Conservation (phyloP, 2,797 vertebrate species). For the Pagetopsis macropterus region DNA sequence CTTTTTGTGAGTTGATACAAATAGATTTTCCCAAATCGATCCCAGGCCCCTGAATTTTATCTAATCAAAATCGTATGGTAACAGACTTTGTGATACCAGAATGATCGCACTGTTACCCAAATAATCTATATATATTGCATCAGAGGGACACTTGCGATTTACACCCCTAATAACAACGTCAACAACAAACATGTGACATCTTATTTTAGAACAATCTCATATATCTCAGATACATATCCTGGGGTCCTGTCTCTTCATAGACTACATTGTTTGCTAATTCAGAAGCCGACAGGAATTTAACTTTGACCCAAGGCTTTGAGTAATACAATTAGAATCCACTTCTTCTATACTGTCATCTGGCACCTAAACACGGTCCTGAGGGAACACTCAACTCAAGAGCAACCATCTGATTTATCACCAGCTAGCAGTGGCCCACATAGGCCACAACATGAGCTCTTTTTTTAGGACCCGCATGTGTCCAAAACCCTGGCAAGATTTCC, state of each 20-base stretch:
- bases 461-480: slow-evolving; percentile 32
- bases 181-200: not conserved
- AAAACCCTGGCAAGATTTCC: slow-evolving; percentile 39
- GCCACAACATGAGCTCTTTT: slow-evolving; percentile 28
- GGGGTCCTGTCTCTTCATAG: not conserved
- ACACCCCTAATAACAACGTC: too few species aligned
- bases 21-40: too few species aligned
- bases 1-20: too few species aligned
- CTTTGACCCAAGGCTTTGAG: slow-evolving; percentile 12
- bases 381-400: slow-evolving; percentile 15
- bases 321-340: slow-evolving; percentile 9
- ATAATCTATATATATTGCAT: too few species aligned
- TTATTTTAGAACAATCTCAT: not conserved
- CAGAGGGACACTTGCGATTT: too few species aligned
- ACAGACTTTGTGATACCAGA: too few species aligned
- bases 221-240: not conserved
- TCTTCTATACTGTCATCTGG: not conserved
- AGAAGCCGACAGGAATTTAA: slow-evolving; percentile 19
- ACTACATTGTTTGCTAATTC: slow-evolving; percentile 18
- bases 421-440: slow-evolving; percentile 12
- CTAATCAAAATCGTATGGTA: too few species aligned
- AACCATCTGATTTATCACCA: slow-evolving; percentile 15
- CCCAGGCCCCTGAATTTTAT: too few species aligned
- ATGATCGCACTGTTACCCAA: too few species aligned
- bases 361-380: slow-evolving; percentile 17